These are phyloP conservation scores for Cantharis flavilabris DNA, from an alignment of 2,888 invertebrate species.

Conservation along the genomic window DNA sequence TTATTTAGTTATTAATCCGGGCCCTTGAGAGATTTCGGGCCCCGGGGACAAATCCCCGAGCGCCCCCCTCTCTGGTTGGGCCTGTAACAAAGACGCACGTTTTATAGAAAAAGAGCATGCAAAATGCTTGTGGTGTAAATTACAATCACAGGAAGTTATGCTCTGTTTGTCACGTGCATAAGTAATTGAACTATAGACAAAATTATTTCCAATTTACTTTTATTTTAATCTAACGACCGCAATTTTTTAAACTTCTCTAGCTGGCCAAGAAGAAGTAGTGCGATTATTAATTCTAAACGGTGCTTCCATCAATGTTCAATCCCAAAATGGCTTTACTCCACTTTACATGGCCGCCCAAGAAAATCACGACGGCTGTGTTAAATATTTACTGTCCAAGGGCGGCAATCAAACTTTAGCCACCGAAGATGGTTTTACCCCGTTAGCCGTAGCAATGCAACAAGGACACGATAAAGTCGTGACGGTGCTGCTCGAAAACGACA, in stretches of 20 bases:
- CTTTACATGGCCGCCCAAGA: slow-evolving; percentile 99
- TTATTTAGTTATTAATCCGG: too few species aligned
- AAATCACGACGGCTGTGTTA: slow-evolving; percentile 92
- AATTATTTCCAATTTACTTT: slow-evolving; percentile 5
- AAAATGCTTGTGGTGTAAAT: neutral
- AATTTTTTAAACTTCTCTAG: slow-evolving; percentile 50
- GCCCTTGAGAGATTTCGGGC: too few species aligned
- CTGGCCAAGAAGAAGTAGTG: slow-evolving; percentile 94
- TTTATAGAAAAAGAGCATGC: neutral
- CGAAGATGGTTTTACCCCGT: slow-evolving; percentile 97
- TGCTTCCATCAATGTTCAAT: slow-evolving; percentile 95
- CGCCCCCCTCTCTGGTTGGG: too few species aligned
- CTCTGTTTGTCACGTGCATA: slow-evolving; percentile 11
- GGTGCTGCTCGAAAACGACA: slow-evolving; percentile 93
- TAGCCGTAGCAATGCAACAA: slow-evolving; percentile 99
- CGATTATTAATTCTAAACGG: slow-evolving; percentile 87
- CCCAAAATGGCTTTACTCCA: slow-evolving; percentile 96
- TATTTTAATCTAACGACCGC: slow-evolving; percentile 14
- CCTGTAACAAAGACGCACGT: neutral
- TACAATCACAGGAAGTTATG: slow-evolving; percentile 20
- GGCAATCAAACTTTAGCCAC: slow-evolving; percentile 97
- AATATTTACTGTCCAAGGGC: slow-evolving; percentile 86
- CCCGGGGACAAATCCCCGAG: too few species aligned
- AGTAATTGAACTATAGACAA: slow-evolving; percentile 2
- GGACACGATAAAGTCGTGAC: slow-evolving; percentile 97